These are phyloP conservation scores for Rhombomys opimus DNA, from an alignment of 2,113 vertebrate species.

Conservation along the genomic window DNA sequence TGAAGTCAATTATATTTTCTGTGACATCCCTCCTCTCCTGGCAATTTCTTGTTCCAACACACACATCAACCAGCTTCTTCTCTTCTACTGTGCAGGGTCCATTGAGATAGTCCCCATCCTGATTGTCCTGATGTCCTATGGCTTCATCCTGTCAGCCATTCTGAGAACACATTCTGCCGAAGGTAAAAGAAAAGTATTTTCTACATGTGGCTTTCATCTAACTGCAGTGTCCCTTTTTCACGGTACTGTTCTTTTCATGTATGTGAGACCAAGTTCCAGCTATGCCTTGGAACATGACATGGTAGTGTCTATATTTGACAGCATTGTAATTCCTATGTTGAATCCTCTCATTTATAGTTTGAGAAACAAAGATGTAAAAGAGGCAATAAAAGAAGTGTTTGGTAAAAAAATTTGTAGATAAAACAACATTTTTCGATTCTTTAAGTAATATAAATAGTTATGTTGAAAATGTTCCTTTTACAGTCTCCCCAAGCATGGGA, in stretches of 20 bases:
- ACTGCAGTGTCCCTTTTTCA: conserved; percentile 57
- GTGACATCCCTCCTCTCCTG: conserved; percentile 73
- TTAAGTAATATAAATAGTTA: background rate
- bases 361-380: conserved; percentile 73
- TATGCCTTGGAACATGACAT: conserved; percentile 52
- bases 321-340: conserved; percentile 70
- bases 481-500: too few relatives aligned
- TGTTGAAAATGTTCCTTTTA: background rate
- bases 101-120: conserved; percentile 58
- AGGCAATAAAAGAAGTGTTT: conserved; percentile 7
- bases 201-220: conserved; percentile 65
- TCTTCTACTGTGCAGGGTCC: conserved; percentile 28
- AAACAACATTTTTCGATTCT: background rate
- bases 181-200: conserved; percentile 66
- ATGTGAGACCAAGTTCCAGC: conserved; percentile 50
- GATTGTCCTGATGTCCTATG: conserved; percentile 64
- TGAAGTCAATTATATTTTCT: conserved; percentile 72
- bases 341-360: conserved; percentile 66
- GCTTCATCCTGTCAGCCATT: conserved; percentile 55
- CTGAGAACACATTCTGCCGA: conserved; percentile 54
- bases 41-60: conserved; percentile 73
- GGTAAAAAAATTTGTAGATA: background rate
- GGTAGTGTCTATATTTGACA: conserved; percentile 63
- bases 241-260: conserved; percentile 69
- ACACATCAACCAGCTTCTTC: conserved; percentile 52